phyloP scores from a whole-genome alignment of 2,113 vertebrate species.

The Thunnus thynnus region DNA sequence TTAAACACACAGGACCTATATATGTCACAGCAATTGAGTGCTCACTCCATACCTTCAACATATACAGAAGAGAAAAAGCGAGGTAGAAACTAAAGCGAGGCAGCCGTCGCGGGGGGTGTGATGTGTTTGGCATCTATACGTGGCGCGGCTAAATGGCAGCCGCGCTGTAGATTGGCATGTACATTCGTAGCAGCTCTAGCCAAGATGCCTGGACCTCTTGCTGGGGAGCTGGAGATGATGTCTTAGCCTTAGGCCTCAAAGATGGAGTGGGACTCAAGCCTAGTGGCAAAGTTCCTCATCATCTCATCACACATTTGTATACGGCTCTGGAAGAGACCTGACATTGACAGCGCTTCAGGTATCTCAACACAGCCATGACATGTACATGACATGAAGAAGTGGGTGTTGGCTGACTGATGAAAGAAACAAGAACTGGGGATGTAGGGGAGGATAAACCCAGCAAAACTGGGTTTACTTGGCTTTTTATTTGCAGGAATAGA shows the following conservation, averaged over 20 bases:
- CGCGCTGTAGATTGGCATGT: slow-evolving; percentile 33
- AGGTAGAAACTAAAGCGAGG: slow-evolving; percentile 47
- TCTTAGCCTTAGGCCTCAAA: slow-evolving; percentile 58
- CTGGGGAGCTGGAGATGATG: slow-evolving; percentile 46
- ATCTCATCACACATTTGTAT: slow-evolving; percentile 25
- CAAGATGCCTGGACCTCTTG: slow-evolving; percentile 39
- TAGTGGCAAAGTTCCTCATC: slow-evolving; percentile 58
- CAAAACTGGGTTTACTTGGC: slow-evolving; percentile 61
- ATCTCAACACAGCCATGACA: slow-evolving; percentile 62
- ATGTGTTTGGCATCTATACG: slow-evolving; percentile 69
- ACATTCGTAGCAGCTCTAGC: slow-evolving; percentile 14
- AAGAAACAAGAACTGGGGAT: slow-evolving; percentile 66
- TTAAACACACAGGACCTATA: slow-evolving; percentile 72
- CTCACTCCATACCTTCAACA: slow-evolving; percentile 53
- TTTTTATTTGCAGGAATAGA: slow-evolving; percentile 61
- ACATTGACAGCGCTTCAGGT: slow-evolving; percentile 68
- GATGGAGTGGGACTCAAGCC: slow-evolving; percentile 44
- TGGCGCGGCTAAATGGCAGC: slow-evolving; percentile 42
- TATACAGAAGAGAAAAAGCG: slow-evolving; percentile 29
- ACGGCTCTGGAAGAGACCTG: slow-evolving; percentile 53
- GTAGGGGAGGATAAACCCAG: slow-evolving; percentile 54
- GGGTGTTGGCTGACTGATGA: slow-evolving; percentile 74
- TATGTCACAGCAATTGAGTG: slow-evolving; percentile 67
- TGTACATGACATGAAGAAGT: slow-evolving; percentile 67
- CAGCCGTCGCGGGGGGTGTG: slow-evolving; percentile 9